Percentiles rank a stretch among this genome's conserved stretches.
These are phyloP conservation scores for Heliopora coerulea DNA, from an alignment of 92 coral and sea anemone genomes.

Conservation along the genomic window DNA sequence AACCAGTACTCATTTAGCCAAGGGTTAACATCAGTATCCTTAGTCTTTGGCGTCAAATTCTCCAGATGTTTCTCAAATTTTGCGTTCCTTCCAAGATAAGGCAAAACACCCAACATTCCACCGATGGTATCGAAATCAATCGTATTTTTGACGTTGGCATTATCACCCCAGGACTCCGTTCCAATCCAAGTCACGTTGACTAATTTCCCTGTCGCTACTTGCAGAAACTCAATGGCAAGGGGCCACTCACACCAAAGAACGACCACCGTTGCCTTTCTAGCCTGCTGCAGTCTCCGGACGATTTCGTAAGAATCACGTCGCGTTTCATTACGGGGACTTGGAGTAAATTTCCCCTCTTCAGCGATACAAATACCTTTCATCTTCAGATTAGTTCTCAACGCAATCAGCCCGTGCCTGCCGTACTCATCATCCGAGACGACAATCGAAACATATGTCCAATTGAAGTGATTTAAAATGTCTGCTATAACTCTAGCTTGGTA, in stretches of 20 bases:
- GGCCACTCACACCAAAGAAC: constrained; percentile 94
- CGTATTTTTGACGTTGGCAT: constrained; percentile 56
- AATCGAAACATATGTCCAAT: constrained; percentile 89
- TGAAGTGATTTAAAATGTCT: constrained; percentile 68
- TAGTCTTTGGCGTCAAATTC: constrained; percentile 61
- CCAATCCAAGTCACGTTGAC: constrained; percentile 81
- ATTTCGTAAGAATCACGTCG: constrained; percentile 34
- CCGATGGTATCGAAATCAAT: constrained; percentile 63
- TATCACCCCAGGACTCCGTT: constrained; percentile 98
- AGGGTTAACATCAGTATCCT: constrained; percentile 55
- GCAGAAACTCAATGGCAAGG: constrained; percentile 76
- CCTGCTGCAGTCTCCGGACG: constrained; percentile 56
- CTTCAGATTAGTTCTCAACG: constrained; percentile 71
- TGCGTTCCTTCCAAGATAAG: constrained; percentile 57
- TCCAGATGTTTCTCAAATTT: constrained; percentile 64
- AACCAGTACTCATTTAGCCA: constrained; percentile 91
- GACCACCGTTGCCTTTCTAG: constrained; percentile 63
- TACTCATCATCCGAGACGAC: constrained; percentile 91
- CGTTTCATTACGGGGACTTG: constrained; percentile 58
- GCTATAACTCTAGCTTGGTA: constrained; percentile 94
- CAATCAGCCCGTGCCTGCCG: constrained; percentile 91
- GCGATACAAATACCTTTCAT: constrained; percentile 71
- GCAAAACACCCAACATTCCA: constrained; percentile 91
- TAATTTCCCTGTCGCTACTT: constrained; percentile 70
- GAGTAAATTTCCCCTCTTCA: constrained; percentile 66